Base-by-base conservation (phyloP, 2,113 vertebrate species). In the Clarias gariepinus region DNA sequence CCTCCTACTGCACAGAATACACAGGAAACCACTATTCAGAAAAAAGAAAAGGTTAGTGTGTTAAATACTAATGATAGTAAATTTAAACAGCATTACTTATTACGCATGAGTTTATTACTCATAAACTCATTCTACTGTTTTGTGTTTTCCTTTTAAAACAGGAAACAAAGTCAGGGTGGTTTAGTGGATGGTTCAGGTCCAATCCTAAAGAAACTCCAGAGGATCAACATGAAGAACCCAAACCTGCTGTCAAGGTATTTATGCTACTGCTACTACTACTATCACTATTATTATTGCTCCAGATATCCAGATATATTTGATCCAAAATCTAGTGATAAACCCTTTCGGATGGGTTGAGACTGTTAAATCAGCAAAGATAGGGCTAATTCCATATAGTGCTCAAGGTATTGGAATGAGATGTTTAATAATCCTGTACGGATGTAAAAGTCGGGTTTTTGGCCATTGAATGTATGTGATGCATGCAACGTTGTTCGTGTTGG, bases 131-230 rank as follows among this genome's bases (percentile, higher is more conserved):
- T 69, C 0, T 0, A 79, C 25, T 77, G 47, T 41, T 84, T 23
- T 41, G 6, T 28, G 25, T 79, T 23, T 0, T 63, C 1, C 12
- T 76, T n/a, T 33, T 21, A 55, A 13, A 63, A 25, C 91, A 97
- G 97, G 89, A 90, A 87, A 91, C 95, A 0, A 94, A 96, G 52
- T 94, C 93, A n/a, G 95, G 96, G 53, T 98, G 97, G 97, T 97
- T 98, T 90, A 93, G 93, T 18, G 90, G 96, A 36, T 98, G 97
- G 97, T 98, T 98, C 89, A 92, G 94, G 47, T 95, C 95, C 0
- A 97, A 96, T 86, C 90, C 95, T 61, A 92, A 89, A 74, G 90
- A 94, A 0, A 10, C 21, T 23, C 86, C 82, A 41, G 84, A 85
- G 57, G 86, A 91, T 16, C 85, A 81, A 53, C 61, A 71, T 58